phyloP scores from a whole-genome alignment of 2,888 invertebrate genomes.

The Cheilosia soror region DNA sequence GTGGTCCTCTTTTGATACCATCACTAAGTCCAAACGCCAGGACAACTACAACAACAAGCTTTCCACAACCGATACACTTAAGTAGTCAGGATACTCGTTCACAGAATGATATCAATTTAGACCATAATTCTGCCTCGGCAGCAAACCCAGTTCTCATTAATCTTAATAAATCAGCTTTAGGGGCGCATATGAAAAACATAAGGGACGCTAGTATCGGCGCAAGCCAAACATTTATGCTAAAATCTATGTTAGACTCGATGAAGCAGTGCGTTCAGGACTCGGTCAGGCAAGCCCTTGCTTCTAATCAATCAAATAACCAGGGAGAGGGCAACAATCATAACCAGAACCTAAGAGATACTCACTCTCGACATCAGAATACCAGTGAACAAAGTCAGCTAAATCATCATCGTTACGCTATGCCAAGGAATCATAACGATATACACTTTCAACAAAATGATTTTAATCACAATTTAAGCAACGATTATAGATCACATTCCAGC shows the following conservation, averaged over 20 bases:
- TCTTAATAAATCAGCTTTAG: neutral
- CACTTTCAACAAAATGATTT: neutral
- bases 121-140: neutral
- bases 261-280: slow-evolving; percentile 4
- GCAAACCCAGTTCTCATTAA: neutral
- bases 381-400: neutral
- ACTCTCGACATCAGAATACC: neutral
- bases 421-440: neutral
- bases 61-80: too few species aligned
- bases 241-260: neutral
- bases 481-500: too few species aligned
- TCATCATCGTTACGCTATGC: neutral
- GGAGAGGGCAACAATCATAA: neutral
- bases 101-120: neutral
- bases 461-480: too few species aligned
- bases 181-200: slow-evolving; percentile 3
- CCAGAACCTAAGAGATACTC: neutral
- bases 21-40: neutral
- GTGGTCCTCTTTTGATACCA: neutral
- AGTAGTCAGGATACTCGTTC: neutral
- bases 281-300: neutral
- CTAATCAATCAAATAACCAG: neutral
- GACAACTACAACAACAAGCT: neutral
- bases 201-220: neutral
- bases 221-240: slow-evolving; percentile 1